phyloP scores from a whole-genome alignment of 2,113 vertebrate genomes.

The Lanius collurio region DNA sequence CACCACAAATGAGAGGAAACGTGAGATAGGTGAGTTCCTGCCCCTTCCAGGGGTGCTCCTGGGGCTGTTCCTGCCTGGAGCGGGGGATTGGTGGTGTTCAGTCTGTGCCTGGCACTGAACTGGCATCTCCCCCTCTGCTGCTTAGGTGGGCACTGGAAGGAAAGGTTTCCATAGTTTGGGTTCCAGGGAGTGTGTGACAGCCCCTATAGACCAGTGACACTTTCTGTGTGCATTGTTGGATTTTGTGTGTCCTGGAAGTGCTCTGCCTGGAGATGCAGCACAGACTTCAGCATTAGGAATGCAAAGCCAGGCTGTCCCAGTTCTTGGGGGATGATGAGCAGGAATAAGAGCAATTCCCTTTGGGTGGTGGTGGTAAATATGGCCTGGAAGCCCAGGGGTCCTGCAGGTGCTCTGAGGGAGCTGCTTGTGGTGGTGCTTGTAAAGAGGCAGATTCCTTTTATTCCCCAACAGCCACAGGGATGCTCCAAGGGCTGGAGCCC shows the following conservation, averaged over 20 bases:
- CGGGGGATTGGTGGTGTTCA: not conserved
- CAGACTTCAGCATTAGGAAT: not conserved
- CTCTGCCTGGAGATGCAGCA: not conserved
- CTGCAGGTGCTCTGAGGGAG: not conserved
- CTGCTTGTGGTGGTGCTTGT: not conserved
- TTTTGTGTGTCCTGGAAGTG: not conserved
- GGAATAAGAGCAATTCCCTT: not conserved
- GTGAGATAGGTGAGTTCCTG: slow-evolving; percentile 88
- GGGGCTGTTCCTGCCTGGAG: not conserved
- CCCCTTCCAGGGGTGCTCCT: not conserved
- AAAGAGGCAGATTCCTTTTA: not conserved
- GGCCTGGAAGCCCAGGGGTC: not conserved
- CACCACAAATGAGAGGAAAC: slow-evolving; percentile 95
- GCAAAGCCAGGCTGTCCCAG: not conserved
- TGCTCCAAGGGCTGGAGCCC: not conserved
- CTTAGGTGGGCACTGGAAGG: not conserved
- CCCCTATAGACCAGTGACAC: rapidly evolving
- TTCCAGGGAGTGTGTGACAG: not conserved
- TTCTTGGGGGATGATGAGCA: not conserved
- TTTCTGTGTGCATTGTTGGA: not conserved
- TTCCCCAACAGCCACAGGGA: not conserved
- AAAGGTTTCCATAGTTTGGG: rapidly evolving
- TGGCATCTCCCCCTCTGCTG: not conserved
- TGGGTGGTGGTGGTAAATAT: not conserved
- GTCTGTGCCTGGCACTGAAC: rapidly evolving